A percentile compares a stretch with the other conserved stretches of the same genome.
Evolutionary conservation across 1,140 invertebrate species (phyloP).

Genomic region (Steinernema khuongi): DNA sequence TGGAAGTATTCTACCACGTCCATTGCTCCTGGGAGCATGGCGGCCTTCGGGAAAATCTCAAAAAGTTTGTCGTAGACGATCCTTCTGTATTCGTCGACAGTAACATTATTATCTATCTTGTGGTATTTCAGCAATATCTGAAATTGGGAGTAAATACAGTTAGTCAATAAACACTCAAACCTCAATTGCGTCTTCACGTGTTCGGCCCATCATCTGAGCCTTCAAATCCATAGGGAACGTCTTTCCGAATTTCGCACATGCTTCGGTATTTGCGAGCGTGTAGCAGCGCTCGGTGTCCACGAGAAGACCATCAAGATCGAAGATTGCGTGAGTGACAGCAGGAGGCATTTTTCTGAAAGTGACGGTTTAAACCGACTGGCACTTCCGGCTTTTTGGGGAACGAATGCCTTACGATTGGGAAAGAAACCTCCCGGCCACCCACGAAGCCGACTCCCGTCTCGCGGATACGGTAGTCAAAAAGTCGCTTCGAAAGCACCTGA

Average conservation of each 20-base stretch:
- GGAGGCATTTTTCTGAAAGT: no score
- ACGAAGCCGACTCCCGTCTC: no score
- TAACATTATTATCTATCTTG: not conserved
- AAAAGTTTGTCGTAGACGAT: conserved; percentile 60
- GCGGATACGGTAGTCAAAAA: no score
- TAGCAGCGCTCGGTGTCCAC: conserved; percentile 75
- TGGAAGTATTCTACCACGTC: conserved; percentile 73
- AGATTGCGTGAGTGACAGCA: conserved; percentile 59
- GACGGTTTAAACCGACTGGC: no score
- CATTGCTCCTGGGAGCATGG: conserved; percentile 72
- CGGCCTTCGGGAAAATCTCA: conserved; percentile 65
- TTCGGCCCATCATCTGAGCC: conserved; percentile 68
- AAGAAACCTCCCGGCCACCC: no score
- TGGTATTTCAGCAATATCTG: not conserved
- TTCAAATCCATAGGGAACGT: conserved; percentile 73
- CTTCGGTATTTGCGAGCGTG: conserved; percentile 67
- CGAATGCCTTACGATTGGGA: no score
- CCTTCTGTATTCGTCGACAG: not conserved
- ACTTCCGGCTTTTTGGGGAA: no score
- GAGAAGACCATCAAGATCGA: conserved; percentile 59
- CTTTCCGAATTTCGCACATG: conserved; percentile 69
- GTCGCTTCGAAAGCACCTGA: no score
- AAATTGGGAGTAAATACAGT: no score
- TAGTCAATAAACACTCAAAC: conserved; percentile 64
- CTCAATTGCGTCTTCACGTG: conserved; percentile 54